phyloP scores from a whole-genome alignment of 2,113 vertebrate genomes.

The Phocoena sinus region DNA sequence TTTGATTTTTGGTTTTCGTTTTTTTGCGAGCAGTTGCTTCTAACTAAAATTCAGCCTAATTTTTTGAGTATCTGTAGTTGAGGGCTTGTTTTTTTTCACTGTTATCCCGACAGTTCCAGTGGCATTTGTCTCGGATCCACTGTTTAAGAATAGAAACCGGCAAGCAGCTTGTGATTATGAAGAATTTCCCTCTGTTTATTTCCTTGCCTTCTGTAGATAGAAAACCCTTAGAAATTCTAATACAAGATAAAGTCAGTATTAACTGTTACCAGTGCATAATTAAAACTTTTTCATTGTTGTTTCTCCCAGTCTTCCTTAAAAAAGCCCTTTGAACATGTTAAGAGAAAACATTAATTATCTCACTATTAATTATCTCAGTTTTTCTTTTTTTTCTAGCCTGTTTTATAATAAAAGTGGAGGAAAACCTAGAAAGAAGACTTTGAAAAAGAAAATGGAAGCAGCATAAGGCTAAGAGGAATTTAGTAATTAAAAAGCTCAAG shows the following conservation, averaged over 20 bases:
- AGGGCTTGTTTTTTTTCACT: neutral
- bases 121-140: neutral
- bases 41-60: neutral
- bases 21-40: neutral
- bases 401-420: neutral
- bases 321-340: neutral
- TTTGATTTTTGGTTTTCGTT: neutral
- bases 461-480: neutral
- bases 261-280: neutral
- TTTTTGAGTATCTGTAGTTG: neutral
- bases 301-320: neutral
- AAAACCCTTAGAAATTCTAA: conserved; percentile 18
- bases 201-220: neutral
- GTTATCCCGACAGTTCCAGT: neutral
- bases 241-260: neutral
- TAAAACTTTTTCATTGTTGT: neutral
- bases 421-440: neutral
- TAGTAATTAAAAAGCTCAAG: neutral
- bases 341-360: neutral
- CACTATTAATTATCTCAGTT: neutral
- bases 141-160: neutral
- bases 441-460: conserved; percentile 22
- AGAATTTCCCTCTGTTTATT: neutral
- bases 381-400: neutral
- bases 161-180: neutral